phyloP scores from a whole-genome alignment of 2,113 vertebrate genomes.

The Aptenodytes patagonicus region DNA sequence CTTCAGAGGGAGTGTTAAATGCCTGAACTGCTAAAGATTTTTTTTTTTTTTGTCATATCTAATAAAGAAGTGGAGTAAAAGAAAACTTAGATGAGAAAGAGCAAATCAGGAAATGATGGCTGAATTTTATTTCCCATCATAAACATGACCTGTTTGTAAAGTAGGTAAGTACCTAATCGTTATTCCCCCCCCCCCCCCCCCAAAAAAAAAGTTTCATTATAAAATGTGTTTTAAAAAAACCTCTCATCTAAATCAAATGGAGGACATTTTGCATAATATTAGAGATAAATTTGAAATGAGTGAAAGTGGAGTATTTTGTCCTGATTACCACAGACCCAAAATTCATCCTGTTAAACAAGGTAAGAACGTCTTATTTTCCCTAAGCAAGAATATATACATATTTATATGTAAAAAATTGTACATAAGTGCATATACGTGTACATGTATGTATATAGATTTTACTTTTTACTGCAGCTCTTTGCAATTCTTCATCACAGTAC shows the following conservation, averaged over 20 bases:
- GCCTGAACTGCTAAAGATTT: not conserved
- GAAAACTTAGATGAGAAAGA: not conserved
- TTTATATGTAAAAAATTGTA: not conserved
- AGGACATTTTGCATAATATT: not conserved
- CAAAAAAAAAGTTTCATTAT: not conserved
- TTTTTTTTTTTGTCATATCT: not conserved
- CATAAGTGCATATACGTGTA: rapidly evolving
- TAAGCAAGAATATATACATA: not conserved
- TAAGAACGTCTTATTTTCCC: not conserved
- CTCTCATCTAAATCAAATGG: not conserved
- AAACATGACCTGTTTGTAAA: not conserved
- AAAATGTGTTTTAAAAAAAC: not conserved
- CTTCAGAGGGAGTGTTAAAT: not conserved
- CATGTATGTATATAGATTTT: not conserved
- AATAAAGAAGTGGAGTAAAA: not conserved
- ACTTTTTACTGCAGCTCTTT: not conserved
- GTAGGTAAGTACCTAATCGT: rapidly evolving
- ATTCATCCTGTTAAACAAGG: not conserved
- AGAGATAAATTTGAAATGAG: not conserved
- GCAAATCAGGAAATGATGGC: not conserved
- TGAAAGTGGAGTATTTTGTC: not conserved
- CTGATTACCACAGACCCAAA: not conserved
- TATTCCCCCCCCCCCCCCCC: not conserved
- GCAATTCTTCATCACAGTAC: not conserved
- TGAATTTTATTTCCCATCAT: not conserved